Percentiles rank a stretch among this genome's conserved stretches.
Conservation (phyloP, 2,888 invertebrate genomes). For the Zootermopsis nevadensis region DNA sequence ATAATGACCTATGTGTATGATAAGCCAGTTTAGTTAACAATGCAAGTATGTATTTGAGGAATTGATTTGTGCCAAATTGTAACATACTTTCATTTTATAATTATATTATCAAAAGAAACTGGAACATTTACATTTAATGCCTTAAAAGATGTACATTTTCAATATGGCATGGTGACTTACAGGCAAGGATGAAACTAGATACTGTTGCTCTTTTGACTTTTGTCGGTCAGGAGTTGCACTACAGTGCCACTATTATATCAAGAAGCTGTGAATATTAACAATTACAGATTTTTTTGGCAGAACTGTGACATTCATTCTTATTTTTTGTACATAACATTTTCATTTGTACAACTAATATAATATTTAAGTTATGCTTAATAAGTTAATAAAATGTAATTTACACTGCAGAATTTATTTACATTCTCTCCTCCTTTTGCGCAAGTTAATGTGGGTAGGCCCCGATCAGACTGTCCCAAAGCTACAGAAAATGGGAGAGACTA, state of each 20-base stretch:
- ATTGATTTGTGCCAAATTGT: constrained; percentile 20
- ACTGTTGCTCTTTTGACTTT: not conserved
- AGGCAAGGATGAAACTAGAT: not conserved
- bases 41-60: constrained; percentile 9
- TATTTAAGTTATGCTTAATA: constrained; percentile 50
- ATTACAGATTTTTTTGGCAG: constrained; percentile 41
- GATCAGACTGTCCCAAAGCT: no score
- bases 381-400: constrained; percentile 47
- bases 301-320: constrained; percentile 46
- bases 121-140: not conserved
- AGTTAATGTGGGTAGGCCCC: no score
- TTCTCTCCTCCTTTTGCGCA: not conserved
- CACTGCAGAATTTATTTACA: not conserved
- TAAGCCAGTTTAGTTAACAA: constrained; percentile 13
- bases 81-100: not conserved
- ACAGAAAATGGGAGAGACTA: no score
- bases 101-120: not conserved
- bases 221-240: not conserved
- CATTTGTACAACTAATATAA: constrained; percentile 50
- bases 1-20: constrained; percentile 11
- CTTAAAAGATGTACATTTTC: not conserved
- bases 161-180: not conserved
- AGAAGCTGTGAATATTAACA: constrained; percentile 44
- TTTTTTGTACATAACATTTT: constrained; percentile 51
- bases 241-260: constrained; percentile 2